These are phyloP conservation scores for Gambusia holbrooki DNA, from an alignment of 2,113 vertebrate species.

Conservation along the genomic window DNA sequence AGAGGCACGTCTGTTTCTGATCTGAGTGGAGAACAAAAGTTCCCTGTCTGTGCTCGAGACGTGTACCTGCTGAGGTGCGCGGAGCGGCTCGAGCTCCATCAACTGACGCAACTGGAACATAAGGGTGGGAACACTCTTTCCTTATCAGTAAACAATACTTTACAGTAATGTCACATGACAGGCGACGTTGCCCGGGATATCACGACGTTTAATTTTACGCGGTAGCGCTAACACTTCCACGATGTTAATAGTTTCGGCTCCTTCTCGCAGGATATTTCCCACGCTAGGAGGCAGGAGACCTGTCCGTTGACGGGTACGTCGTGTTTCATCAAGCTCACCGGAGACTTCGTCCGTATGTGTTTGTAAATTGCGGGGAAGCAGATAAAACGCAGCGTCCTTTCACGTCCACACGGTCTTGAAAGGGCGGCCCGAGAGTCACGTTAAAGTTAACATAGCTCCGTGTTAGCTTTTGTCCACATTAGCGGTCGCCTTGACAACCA, in stretches of 20 bases:
- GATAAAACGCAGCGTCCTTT: neutral
- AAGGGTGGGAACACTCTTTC: neutral
- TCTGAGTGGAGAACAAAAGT: too few relatives aligned
- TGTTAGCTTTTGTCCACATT: constrained; percentile 59
- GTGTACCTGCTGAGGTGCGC: neutral
- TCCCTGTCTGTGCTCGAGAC: too few relatives aligned
- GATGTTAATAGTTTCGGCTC: too few relatives aligned
- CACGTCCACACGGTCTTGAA: too few relatives aligned
- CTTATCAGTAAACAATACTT: constrained; percentile 31
- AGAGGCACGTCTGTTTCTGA: too few relatives aligned
- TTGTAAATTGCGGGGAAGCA: neutral
- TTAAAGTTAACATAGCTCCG: constrained; percentile 32
- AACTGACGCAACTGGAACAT: neutral
- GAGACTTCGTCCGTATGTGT: neutral
- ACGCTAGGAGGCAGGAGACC: too few relatives aligned
- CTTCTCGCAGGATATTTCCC: too few relatives aligned
- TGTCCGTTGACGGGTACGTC: too few relatives aligned
- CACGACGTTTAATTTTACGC: neutral
- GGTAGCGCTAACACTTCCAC: too few relatives aligned
- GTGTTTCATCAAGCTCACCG: too few relatives aligned
- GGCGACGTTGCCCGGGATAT: neutral
- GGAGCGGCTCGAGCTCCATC: neutral
- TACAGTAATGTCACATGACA: constrained; percentile 28
- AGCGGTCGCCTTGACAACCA: constrained; percentile 80
- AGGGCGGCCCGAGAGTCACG: constrained; percentile 37